Evolutionary conservation across 2,888 invertebrate species (phyloP), one percentile per base, ranked within the genome.

Genomic region (Pyrocoelia pectoralis): DNA sequence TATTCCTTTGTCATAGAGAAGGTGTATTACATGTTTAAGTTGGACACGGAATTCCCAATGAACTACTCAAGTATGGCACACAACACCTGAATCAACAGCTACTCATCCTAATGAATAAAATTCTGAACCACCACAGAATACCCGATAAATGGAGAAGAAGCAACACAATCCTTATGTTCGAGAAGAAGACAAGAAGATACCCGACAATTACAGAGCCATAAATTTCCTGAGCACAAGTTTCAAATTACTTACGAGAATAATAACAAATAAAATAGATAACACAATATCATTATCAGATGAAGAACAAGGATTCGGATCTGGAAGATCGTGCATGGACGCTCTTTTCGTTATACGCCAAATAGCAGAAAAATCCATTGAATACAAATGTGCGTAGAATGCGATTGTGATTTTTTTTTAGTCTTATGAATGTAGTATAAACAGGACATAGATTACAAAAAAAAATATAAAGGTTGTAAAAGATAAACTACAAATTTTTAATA

Each of bases 231-330:
- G 41, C 24, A 24, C 52, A 38, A 29, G 15, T 18, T 29, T 40
- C 10, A 58, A 60, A 40, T 19, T 46, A 40, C 12, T 15, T 3
- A 61, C 61, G 14, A 61, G 50, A 60, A 29, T 60, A 17, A 60
- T 55, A 33, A 55, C 24, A 10, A 48, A 55, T 15, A 53, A 48
- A 28, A 58, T 58, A 38, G 52, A 52, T 41, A n/a, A 14, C 8
- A 29, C 24, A 19, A 58, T 52, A 41, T n/a, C 29, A 24, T 13
- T 58, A 33, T 38, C 40, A 51, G 51, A 58, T 12, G 51, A 58
- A 38, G 5, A 58, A 29, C 43, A 52, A 41, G 43, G 52, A 14
- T 58, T 58, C 14, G 10, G 58, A 17, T 17, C 52, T 6, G 51
- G 52, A 17, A 58, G 58, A 52, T 52, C 24, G 3, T 51, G n/a